Evolutionary conservation across 2,888 invertebrate genomes (phyloP), one percentile per base, ranked within the genome.

Genomic region (Strigamia transsilvanica): DNA sequence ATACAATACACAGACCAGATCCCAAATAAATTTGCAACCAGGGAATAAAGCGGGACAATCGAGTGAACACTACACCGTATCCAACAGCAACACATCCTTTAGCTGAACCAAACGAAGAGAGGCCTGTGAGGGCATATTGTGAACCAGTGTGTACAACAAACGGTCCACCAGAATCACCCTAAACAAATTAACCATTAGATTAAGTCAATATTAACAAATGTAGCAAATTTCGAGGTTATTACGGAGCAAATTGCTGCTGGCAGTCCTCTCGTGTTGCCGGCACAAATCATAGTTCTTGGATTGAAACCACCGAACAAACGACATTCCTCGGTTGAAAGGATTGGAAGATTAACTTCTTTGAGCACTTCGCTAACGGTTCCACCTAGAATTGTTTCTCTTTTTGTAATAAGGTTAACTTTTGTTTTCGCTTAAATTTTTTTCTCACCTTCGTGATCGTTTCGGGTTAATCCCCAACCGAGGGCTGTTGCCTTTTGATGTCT

Each of bases 131-230:
- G 5, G 73, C 73, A 13, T 15, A 73, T 73, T 73, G 27, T 2
- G 27, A 23, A n/a, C 12, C n/a, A 27, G 13, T n/a, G 32, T 73
- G 9, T 15, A 73, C 73, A 73, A 73, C 73, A 27, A 73, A 32
- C 1, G 73, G 73, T 73, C 73, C 73, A 27, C 73, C 73, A 73
- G 73, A 73, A n/a, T 73, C 73, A n/a, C 73, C 73, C 73, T 73
- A 27, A 9, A 12, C 2, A 2, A 15, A 73, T 38, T 6, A 38
- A 38, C 1, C 3, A 27, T 2, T 27, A 4, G 10, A 10, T 38
- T n/a, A 38, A 10, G 38, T 38, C 27, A 27, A 38, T 38, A 38
- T 7, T 38, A 38, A 38, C 2, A 38, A 27, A 2, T 27, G 3
- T 27, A 27, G 3, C 1, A 27, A 27, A 2, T 27, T 27, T n/a